A percentile compares a stretch with the other conserved stretches of the same genome.
Conservation (phyloP, 2,113 vertebrate genomes). For the Oncorhynchus tshawytscha region DNA sequence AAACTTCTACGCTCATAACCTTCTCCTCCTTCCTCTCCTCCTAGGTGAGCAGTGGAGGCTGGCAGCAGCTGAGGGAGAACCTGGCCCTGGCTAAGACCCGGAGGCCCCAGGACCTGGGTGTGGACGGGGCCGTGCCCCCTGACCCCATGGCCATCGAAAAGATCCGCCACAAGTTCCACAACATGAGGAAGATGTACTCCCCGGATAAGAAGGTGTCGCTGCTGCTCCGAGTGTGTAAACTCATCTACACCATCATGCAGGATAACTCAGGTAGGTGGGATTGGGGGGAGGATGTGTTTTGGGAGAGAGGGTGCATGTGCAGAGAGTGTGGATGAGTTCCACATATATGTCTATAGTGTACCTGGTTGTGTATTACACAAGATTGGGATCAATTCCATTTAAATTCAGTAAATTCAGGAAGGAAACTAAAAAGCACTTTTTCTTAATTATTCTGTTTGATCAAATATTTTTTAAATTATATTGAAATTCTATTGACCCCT, state of each 20-base stretch:
- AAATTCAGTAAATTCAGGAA: too few relatives aligned
- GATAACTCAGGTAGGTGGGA: constrained; percentile 87
- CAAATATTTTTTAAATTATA: neutral
- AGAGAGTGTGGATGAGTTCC: neutral
- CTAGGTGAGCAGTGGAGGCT: constrained; percentile 80
- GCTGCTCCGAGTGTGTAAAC: constrained; percentile 89
- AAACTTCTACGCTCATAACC: neutral
- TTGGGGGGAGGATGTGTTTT: neutral
- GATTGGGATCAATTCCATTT: too few relatives aligned
- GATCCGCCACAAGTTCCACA: constrained; percentile 90
- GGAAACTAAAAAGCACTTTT: neutral
- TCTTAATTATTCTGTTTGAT: neutral
- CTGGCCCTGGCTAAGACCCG: constrained; percentile 85
- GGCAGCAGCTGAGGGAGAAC: constrained; percentile 91
- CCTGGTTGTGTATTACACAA: too few relatives aligned
- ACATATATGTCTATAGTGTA: neutral
- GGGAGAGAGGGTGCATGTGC: neutral
- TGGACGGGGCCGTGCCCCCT: constrained; percentile 83
- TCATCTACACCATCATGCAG: constrained; percentile 97
- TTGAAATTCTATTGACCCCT: neutral
- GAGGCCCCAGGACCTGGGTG: constrained; percentile 88
- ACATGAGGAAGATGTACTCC: constrained; percentile 95
- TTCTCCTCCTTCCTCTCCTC: neutral
- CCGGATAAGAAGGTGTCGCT: constrained; percentile 95
- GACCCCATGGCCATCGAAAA: constrained; percentile 88